Percentiles rank a stretch among this genome's conserved stretches.
Conservation (phyloP, 2,888 invertebrate genomes). For the Lymantria monacha region DNA sequence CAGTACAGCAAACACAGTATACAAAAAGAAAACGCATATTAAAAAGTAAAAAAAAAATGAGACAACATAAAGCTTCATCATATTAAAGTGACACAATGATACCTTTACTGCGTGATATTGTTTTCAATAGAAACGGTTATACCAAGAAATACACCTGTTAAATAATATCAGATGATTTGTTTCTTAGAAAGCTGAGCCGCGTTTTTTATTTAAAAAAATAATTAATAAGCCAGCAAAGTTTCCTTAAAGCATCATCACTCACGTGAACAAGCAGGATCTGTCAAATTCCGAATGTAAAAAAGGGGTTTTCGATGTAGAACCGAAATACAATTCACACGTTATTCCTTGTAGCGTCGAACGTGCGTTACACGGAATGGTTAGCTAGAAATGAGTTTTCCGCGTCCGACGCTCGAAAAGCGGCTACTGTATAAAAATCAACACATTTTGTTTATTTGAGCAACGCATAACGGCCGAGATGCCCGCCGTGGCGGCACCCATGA, state of each 20-base stretch:
- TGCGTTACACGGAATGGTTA: conserved; percentile 40
- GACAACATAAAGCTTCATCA: too few species aligned
- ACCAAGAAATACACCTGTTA: too few species aligned
- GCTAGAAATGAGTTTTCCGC: conserved; percentile 49
- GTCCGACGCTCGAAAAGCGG: conserved; percentile 51
- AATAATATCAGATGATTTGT: too few species aligned
- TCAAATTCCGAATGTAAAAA: background rate
- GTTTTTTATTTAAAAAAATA: too few species aligned
- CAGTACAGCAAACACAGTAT: too few species aligned
- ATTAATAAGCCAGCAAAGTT: background rate
- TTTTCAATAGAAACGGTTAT: too few species aligned
- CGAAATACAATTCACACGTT: background rate
- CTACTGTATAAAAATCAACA: conserved; percentile 75
- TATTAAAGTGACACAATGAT: too few species aligned
- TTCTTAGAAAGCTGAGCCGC: too few species aligned
- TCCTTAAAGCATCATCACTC: background rate
- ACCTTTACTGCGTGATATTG: too few species aligned
- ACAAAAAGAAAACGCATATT: too few species aligned
- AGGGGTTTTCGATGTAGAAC: background rate
- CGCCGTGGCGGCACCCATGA: conserved; percentile 71
- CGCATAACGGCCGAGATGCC: conserved; percentile 65
- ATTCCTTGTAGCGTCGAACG: conserved; percentile 23
- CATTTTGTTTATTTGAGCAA: conserved; percentile 74
- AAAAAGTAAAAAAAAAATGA: too few species aligned
- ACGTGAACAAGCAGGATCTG: background rate